Evolutionary conservation across 2,113 vertebrate genomes (phyloP).

Genomic region (Cryptotis parvus): DNA sequence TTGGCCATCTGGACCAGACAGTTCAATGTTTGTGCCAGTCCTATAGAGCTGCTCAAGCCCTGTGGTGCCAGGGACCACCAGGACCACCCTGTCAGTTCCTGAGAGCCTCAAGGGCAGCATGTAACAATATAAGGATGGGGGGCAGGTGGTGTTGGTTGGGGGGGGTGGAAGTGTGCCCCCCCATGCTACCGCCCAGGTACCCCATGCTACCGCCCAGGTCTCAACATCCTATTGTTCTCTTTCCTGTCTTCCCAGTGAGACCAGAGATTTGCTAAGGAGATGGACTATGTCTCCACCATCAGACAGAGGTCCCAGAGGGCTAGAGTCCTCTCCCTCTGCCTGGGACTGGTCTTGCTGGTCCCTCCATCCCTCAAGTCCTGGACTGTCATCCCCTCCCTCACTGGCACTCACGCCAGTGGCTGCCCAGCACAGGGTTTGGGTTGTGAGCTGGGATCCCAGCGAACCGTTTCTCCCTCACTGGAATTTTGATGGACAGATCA

Average conservation of each 20-base stretch:
- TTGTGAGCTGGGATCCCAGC: slow-evolving; percentile 2
- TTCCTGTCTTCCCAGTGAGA: neutral
- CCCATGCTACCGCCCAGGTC: no score
- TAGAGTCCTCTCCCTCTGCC: neutral
- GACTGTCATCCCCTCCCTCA: fast-evolving
- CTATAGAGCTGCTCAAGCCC: no score
- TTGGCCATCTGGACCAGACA: no score
- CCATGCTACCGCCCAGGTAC: no score
- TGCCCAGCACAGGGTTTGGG: neutral
- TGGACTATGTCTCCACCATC: neutral
- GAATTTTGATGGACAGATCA: slow-evolving; percentile 5
- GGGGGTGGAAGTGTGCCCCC: no score
- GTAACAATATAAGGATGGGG: no score
- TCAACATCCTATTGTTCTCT: neutral
- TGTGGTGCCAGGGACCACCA: no score
- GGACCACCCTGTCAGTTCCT: no score
- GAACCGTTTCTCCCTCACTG: neutral
- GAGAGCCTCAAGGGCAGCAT: no score
- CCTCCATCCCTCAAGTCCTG: neutral
- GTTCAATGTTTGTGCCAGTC: no score
- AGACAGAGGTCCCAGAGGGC: neutral
- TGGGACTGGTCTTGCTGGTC: neutral
- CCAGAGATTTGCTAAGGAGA: neutral
- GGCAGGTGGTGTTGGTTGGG: no score
- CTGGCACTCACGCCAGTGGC: slow-evolving; percentile 55